Base-by-base conservation (phyloP, 1,140 invertebrate species). In the Drosophila insularis region DNA sequence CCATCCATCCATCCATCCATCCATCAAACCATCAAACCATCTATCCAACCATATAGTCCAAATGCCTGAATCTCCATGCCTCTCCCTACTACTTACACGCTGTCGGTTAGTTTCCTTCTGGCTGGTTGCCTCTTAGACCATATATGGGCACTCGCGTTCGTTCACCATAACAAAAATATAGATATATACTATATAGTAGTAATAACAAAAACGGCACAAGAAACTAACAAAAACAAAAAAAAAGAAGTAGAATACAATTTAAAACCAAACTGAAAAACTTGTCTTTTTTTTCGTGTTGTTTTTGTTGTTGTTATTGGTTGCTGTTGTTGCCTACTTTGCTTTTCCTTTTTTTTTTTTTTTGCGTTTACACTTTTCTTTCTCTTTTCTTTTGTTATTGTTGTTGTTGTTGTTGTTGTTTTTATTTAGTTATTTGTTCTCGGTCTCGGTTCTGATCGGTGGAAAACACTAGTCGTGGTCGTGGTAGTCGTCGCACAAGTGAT, bases 401-500 rank as follows among this genome's bases (percentile, higher is more conserved):
- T 23, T 66, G 37, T 55, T 31, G 63, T 60, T 64, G 58, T 35
- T 56, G 21, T 10, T 27, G 23, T 27, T 50, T 21, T 35, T 59
- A 67, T 60, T 68, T n/a, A 50, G 32, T 23, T 65, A 53, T 23
- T 54, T 53, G 55, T 55, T 76, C 35, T 77, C 27, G 27, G 27
- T 27, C 56, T 58, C 70, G 58, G 31, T 68, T 61, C 21, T 68
- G 68, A 67, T 75, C 74, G 74, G 58, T 63, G 75, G 58, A 68
- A 71, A 72, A 74, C 43, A 74, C 32, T 35, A 35, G 7, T 10
- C 7, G 32, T 35, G 8, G 32, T 35, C 32, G 32, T 35, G 7
- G 32, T 35, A 7, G 78, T 80, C 35, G 78, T 80, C 69, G 74
- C 77, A 90, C 86, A 87, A 87, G 80, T 89, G 89, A 86, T 89